A percentile compares a stretch with the other conserved stretches of the same genome.
Conservation (phyloP, 2,797 vertebrate genomes). For the Macrochelys suwanniensis region DNA sequence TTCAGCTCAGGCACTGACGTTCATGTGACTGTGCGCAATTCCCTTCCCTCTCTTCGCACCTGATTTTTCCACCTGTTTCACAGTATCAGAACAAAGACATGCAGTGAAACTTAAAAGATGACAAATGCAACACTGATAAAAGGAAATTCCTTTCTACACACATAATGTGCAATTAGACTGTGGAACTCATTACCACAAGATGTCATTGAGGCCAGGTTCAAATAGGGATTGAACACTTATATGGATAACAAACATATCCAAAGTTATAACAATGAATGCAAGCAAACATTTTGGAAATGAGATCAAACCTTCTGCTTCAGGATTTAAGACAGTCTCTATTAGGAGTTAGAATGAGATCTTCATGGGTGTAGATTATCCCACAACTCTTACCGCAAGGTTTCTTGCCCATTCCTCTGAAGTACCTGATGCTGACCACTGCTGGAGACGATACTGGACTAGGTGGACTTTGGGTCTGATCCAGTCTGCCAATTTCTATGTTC, state of each 20-base stretch:
- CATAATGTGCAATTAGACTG: background rate
- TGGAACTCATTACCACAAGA: background rate
- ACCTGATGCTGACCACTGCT: background rate
- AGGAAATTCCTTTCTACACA: background rate
- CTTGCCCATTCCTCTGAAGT: background rate
- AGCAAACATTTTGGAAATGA: background rate
- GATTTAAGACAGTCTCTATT: background rate
- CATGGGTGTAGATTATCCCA: background rate
- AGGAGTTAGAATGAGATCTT: background rate
- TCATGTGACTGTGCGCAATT: background rate
- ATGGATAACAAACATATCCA: background rate
- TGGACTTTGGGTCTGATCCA: background rate
- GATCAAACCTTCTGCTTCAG: background rate
- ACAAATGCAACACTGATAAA: background rate
- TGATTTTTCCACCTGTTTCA: background rate
- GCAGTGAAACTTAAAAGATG: background rate
- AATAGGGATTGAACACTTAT: background rate
- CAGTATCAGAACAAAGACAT: rapidly evolving
- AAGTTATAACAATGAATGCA: background rate
- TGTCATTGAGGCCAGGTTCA: background rate
- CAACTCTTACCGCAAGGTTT: background rate
- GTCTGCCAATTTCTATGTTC: background rate
- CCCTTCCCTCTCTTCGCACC: background rate
- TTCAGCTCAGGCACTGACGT: background rate
- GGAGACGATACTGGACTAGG: background rate